phyloP scores from a whole-genome alignment of 2,113 vertebrate species.

The Smithornis capensis region DNA sequence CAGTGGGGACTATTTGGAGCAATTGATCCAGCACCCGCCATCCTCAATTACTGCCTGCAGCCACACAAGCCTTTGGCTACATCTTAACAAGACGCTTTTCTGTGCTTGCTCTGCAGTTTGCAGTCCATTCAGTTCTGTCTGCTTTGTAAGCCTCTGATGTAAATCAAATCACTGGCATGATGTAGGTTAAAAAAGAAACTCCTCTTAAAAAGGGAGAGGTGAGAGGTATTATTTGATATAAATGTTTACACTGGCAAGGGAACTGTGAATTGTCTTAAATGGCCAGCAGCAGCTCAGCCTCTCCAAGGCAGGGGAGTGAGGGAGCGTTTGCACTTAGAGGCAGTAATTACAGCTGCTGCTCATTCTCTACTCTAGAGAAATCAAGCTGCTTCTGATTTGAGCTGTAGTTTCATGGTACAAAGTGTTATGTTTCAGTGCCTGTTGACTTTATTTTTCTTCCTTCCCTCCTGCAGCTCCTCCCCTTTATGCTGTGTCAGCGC shows the following conservation, averaged over 20 bases:
- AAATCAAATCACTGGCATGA: background rate
- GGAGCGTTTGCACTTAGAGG: conserved; percentile 6
- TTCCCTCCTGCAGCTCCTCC: background rate
- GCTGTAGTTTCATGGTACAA: background rate
- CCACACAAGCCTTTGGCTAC: background rate
- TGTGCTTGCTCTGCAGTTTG: background rate
- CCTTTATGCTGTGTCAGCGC: background rate
- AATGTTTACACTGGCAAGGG: conserved; percentile 10
- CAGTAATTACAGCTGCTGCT: conserved; percentile 56
- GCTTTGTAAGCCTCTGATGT: background rate
- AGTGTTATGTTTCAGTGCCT: background rate
- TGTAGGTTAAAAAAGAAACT: background rate
- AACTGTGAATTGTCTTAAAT: conserved; percentile 43
- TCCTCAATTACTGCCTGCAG: background rate
- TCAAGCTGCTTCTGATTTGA: conserved; percentile 41
- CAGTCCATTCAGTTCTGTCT: background rate
- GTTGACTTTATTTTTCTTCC: conserved; percentile 15
- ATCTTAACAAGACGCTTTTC: background rate
- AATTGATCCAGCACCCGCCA: background rate
- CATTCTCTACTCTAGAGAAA: conserved; percentile 52
- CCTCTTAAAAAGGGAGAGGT: background rate
- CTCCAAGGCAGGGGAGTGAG: background rate
- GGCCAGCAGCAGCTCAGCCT: conserved; percentile 11
- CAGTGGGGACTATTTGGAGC: rapidly evolving
- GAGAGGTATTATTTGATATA: background rate